Percentiles rank a stretch among this genome's conserved stretches.
These are phyloP conservation scores for Habropoda laboriosa DNA, from an alignment of 1,140 invertebrate species.

Conservation along the genomic window DNA sequence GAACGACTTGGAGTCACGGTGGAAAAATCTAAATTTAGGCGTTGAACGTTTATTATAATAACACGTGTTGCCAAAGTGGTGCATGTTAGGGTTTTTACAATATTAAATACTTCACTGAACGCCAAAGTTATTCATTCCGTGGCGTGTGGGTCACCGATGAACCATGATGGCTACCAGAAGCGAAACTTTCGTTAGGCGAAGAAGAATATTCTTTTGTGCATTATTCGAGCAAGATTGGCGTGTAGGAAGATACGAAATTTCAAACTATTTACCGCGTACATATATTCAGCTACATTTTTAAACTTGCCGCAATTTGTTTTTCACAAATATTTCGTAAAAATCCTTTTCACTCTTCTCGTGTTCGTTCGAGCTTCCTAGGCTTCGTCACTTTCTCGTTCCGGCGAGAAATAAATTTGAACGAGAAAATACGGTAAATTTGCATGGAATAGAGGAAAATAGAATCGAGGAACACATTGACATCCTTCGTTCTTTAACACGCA, in stretches of 20 bases:
- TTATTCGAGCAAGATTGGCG: neutral
- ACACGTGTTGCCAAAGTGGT: too few relatives aligned
- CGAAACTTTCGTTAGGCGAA: neutral
- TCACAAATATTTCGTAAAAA: too few relatives aligned
- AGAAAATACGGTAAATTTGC: neutral
- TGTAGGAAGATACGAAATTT: neutral
- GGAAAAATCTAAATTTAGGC: too few relatives aligned
- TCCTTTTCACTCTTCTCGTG: too few relatives aligned
- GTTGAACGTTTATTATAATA: too few relatives aligned
- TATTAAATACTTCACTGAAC: neutral
- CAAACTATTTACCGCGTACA: neutral
- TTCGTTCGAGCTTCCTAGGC: too few relatives aligned
- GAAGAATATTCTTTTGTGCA: neutral
- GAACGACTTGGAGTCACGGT: too few relatives aligned
- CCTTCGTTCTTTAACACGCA: neutral
- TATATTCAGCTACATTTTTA: too few relatives aligned
- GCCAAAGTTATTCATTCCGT: slow-evolving; percentile 7
- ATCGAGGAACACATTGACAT: too few relatives aligned
- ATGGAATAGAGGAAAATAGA: neutral
- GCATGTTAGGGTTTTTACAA: neutral
- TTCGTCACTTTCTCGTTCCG: neutral
- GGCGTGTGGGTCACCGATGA: neutral
- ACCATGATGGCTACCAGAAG: neutral
- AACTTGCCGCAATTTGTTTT: too few relatives aligned
- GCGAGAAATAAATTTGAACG: neutral